Base-by-base conservation (phyloP, 2,113 vertebrate species). In the Saccopteryx bilineata region DNA sequence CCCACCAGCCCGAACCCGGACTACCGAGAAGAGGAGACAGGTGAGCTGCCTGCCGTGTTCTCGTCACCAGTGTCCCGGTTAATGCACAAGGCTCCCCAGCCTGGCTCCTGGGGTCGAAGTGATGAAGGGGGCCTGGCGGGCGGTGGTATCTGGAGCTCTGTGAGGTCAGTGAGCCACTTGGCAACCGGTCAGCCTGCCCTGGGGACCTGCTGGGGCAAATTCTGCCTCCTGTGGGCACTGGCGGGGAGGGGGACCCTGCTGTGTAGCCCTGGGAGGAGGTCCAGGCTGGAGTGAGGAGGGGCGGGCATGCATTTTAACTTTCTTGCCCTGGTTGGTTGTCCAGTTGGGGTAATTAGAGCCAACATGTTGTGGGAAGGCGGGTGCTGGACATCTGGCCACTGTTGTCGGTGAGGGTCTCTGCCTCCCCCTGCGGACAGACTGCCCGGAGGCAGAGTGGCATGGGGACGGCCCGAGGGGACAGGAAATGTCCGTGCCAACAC, bases 11-110 rank as follows among this genome's bases (percentile, higher is more conserved):
- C 99, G 90, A 98, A 98, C 98, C 98, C 98, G 94, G 99, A 99
- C 98, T 99, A 98, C 98, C 98, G 99, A 83, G 99, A 99, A 97
- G 99, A 99, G 98, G 99, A 99, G 98, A 99, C 99, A 81, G 99
- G 99, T 99, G 98, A 97, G 98, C 96, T 0, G 68, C 54, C 28
- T 0, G 19, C 28, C 39, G 39, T 39, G 39, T 39, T 39, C 39
- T 39, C 39, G 39, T 39, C 39, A 39, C 39, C 39, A 39, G 39
- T 39, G 39, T 39, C 39, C 39, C 39, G 39, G 39, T 39, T 39
- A 2, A 39, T 39, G 39, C 39, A 39, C 39, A 39, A n/a, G 48
- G 48, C 48, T 28, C 8, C 26, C 11, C 1, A 4, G 50, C 28
- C 50, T 31, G 50, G 50, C 17, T 76, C 14, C 28, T 5, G 72